Base-by-base conservation (phyloP, 1,140 invertebrate genomes). In the Drosophila nebulosa region DNA sequence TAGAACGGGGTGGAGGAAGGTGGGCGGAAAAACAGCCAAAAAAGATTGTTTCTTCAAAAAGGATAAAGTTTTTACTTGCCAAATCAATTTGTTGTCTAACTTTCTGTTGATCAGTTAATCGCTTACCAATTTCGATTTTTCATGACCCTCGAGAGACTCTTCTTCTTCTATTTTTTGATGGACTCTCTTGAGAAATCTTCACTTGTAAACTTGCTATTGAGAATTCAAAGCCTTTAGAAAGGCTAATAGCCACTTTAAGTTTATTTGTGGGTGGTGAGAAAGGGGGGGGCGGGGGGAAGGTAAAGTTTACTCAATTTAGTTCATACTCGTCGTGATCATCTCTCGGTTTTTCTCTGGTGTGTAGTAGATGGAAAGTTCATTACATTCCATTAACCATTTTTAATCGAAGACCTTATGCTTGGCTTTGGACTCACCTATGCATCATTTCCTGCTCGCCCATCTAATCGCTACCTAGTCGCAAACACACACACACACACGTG, bases 401-500 rank as follows among this genome's bases (percentile, higher is more conserved):
- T 42, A 42, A 36, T 42, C 14, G 35, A 36, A 69, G 56, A 64
- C 64, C 64, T 51, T 12, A 22, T 26, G 24, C 59, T 21, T 21
- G 61, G 24, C 59, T 21, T 21, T 64, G 59, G 64, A 26, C 62
- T 60, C 55, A 42, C 14, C 50, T 46, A 56, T 59, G 61, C 56
- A 62, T 46, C 62, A 74, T 64, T 66, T 71, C 26, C 32, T 42
- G n/a, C 50, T 59, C 69, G 61, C 36, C 74, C 65, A 70, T 84
- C 79, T 79, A 81, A 84, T 81, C 70, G 60, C 50, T 58, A 68
- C 69, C 64, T 62, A 64, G 69, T 14, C 62, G 62, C 59, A 74
- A 7, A 46, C 39, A 46, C 2, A 42, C 16, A 42, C 16, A 46
- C 9, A 16, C 14, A 42, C 16, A 7, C 1, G 1, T 10, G 7